Conservation (phyloP, 2,797 vertebrate species). For the Anabas testudineus region DNA sequence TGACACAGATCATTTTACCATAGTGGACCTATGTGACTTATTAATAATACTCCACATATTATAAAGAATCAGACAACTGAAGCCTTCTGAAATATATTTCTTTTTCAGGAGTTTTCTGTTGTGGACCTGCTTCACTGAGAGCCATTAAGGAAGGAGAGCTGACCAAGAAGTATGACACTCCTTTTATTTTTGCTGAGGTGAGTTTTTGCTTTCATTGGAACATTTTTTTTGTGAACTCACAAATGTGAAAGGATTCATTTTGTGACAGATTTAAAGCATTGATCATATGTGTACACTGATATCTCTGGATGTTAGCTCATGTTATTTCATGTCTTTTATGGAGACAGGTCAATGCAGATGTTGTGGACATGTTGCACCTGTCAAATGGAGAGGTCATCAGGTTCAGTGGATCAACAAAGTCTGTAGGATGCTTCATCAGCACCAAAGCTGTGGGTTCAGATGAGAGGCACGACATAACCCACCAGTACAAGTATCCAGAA, state of each 20-base stretch:
- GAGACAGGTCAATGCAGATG: slow-evolving; percentile 86
- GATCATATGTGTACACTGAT: background rate
- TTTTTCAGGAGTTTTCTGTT: slow-evolving; percentile 87
- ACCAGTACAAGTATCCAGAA: slow-evolving; percentile 91
- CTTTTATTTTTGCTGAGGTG: slow-evolving; percentile 93
- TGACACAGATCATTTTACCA: background rate
- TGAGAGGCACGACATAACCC: slow-evolving; percentile 90
- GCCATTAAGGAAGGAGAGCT: slow-evolving; percentile 91
- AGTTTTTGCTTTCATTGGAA: slow-evolving; percentile 10
- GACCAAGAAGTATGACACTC: slow-evolving; percentile 85
- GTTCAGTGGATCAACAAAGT: slow-evolving; percentile 68
- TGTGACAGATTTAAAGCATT: background rate
- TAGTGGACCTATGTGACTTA: background rate
- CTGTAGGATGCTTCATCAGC: slow-evolving; percentile 89
- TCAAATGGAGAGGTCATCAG: slow-evolving; percentile 70
- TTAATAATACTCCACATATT: too few relatives aligned
- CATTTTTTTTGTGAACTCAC: background rate
- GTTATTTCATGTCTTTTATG: background rate
- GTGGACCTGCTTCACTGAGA: slow-evolving; percentile 87
- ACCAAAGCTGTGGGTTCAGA: slow-evolving; percentile 90
- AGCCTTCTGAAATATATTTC: background rate
- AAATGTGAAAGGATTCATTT: too few relatives aligned
- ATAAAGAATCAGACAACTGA: too few relatives aligned
- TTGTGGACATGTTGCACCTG: slow-evolving; percentile 83
- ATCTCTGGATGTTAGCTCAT: background rate